phyloP scores from a whole-genome alignment of 2,797 vertebrate genomes.

The Acipenser oxyrinchus region DNA sequence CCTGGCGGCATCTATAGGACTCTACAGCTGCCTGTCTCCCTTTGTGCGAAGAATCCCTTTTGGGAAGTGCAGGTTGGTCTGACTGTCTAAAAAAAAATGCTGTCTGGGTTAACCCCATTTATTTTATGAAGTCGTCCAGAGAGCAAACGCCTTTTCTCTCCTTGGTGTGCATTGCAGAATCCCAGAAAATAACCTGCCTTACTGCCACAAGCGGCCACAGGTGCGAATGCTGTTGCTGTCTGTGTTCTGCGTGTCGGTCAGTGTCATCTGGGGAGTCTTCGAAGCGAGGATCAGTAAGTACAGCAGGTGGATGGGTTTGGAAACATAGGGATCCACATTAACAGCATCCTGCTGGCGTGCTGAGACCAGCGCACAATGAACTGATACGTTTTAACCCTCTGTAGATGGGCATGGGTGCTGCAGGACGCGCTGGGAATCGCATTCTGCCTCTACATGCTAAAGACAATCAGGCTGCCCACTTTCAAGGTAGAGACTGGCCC shows the following conservation, averaged over 20 bases:
- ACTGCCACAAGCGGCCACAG: constrained; percentile 83
- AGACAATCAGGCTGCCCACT: constrained; percentile 85
- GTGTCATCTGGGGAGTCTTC: constrained; percentile 85
- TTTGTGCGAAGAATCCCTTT: constrained; percentile 78
- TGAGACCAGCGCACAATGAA: too few relatives aligned
- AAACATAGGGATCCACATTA: neutral
- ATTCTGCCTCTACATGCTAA: constrained; percentile 93
- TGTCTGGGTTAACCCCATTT: neutral
- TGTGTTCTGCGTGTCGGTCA: constrained; percentile 66
- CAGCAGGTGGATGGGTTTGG: neutral
- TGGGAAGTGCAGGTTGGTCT: constrained; percentile 80
- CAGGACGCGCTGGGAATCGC: constrained; percentile 88
- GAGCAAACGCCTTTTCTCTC: too few relatives aligned
- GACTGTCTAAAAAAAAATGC: neutral
- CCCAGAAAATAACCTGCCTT: constrained; percentile 83
- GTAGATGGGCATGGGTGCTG: constrained; percentile 92
- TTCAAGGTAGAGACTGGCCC: constrained; percentile 70
- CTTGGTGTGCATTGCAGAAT: constrained; percentile 52
- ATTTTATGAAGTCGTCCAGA: too few relatives aligned
- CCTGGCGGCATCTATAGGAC: constrained; percentile 82
- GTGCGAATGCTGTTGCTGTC: constrained; percentile 78
- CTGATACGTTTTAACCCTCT: neutral
- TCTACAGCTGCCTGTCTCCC: constrained; percentile 88
- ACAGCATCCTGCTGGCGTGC: too few relatives aligned
- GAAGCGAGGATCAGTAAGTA: constrained; percentile 92